A percentile compares a stretch with the other conserved stretches of the same genome.
Evolutionary conservation across 92 coral and sea anemone species (phyloP).

Genomic region (Porites rus): DNA sequence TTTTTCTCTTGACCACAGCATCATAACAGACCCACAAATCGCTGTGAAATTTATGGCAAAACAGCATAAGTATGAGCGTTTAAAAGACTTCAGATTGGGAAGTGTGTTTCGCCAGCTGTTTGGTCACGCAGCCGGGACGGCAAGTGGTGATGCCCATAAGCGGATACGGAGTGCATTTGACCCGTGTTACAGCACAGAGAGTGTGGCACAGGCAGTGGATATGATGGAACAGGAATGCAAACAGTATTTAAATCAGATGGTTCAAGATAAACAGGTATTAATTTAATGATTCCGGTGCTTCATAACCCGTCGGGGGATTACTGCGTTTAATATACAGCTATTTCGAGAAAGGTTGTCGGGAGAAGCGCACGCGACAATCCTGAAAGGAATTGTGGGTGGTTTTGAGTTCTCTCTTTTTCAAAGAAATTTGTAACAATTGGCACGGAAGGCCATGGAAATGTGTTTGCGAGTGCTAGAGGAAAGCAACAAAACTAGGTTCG

Average conservation of each 20-base stretch:
- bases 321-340: too few relatives aligned
- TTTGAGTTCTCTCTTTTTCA: too few relatives aligned
- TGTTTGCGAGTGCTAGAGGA: too few relatives aligned
- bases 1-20: constrained; percentile 34
- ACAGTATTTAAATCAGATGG: constrained; percentile 33
- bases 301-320: neutral
- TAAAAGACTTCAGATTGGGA: constrained; percentile 74
- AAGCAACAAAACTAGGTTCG: too few relatives aligned
- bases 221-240: constrained; percentile 75
- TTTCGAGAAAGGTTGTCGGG: too few relatives aligned
- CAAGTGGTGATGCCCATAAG: constrained; percentile 68
- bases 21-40: constrained; percentile 66
- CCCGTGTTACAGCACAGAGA: constrained; percentile 65
- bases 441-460: too few relatives aligned
- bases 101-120: constrained; percentile 63
- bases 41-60: constrained; percentile 80
- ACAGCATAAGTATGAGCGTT: constrained; percentile 66
- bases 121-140: constrained; percentile 70
- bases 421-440: too few relatives aligned
- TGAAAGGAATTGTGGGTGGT: too few relatives aligned
- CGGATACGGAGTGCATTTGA: constrained; percentile 72
- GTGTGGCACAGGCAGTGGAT: constrained; percentile 49
- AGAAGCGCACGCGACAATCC: too few relatives aligned
- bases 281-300: neutral
- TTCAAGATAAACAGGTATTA: constrained; percentile 61